Base-by-base conservation (phyloP, 2,113 vertebrate genomes). In the Myodes glareolus region DNA sequence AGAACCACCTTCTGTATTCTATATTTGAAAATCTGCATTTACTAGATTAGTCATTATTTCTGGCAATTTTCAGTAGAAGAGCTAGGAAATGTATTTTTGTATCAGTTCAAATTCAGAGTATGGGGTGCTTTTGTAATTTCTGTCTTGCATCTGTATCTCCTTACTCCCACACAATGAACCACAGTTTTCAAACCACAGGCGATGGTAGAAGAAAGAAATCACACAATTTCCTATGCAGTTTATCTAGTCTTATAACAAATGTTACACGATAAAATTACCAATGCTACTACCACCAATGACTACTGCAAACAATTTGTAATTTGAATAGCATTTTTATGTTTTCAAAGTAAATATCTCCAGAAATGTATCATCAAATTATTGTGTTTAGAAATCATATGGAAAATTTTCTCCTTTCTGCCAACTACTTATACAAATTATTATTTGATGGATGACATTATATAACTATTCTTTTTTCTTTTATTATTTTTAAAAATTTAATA, bases 151-250 rank as follows among this genome's bases (percentile, higher is more conserved):
- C 29, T 3, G 0, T 65, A 84, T 78, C n/a, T 92, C 8, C 29
- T 95, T 92, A 80, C 21, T 95, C 36, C 50, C 45, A 88, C 5
- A 45, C 17, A 65, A 75, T 63, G 72, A 92, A 88, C 50, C 25
- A 67, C 29, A 80, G 36, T 95, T 91, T 96, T 94, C 55, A 75
- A 97, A 50, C 39, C 80, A 95, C 63, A 42, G 39, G 52, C 1
- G 36, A 80, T 91, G 52, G 70, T 47, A 92, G 19, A 96, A 96
- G 94, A 78, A 88, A 88, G 94, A 84, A 92, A 88, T 88, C 55
- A 88, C 31, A 80, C 29, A 91, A 75, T 91, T 91, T 39, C n/a
- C 75, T 94, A 47, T 27, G 95, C 72, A 88, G 1, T 86, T 89
- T 70, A 92, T 92, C 55, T 94, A 23, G 52, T 96, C 52, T 90